These are phyloP conservation scores for Zele albiditarsus DNA, from an alignment of 2,888 invertebrate species.

Conservation along the genomic window DNA sequence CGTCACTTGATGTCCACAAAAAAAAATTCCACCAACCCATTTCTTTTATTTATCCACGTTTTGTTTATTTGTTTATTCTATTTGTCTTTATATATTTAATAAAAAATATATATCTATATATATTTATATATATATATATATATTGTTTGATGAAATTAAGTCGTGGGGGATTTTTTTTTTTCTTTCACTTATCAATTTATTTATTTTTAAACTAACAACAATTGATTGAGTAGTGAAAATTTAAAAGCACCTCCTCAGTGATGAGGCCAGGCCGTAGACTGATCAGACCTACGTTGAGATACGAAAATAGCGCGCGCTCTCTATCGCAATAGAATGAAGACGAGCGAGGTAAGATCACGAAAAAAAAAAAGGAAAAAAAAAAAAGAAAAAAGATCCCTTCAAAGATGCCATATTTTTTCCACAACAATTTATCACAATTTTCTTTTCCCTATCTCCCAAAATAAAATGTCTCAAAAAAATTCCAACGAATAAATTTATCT, in stretches of 20 bases:
- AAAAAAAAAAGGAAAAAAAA: constrained; percentile 37
- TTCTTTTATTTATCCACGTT: background rate
- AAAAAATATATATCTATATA: too few species aligned
- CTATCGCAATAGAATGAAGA: constrained; percentile 4
- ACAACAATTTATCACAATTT: background rate
- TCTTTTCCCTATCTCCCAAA: background rate
- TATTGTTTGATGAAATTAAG: too few species aligned
- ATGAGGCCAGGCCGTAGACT: constrained; percentile 65
- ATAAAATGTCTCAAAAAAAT: background rate
- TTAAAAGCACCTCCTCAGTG: constrained; percentile 51
- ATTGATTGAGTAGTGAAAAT: background rate
- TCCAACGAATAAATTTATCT: background rate
- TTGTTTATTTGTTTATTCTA: background rate
- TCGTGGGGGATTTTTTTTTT: background rate
- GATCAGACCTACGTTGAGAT: constrained; percentile 60
- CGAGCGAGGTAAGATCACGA: background rate
- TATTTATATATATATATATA: too few species aligned
- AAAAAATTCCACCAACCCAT: constrained; percentile 15
- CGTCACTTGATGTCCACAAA: background rate
- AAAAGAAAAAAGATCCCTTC: constrained; percentile 52
- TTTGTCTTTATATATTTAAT: background rate
- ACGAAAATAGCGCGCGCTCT: constrained; percentile 65
- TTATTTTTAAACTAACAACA: too few species aligned
- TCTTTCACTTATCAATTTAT: too few species aligned
- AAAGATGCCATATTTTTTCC: background rate